Evolutionary conservation across 1,140 invertebrate genomes (phyloP).

Genomic region (Drosophila repleta): DNA sequence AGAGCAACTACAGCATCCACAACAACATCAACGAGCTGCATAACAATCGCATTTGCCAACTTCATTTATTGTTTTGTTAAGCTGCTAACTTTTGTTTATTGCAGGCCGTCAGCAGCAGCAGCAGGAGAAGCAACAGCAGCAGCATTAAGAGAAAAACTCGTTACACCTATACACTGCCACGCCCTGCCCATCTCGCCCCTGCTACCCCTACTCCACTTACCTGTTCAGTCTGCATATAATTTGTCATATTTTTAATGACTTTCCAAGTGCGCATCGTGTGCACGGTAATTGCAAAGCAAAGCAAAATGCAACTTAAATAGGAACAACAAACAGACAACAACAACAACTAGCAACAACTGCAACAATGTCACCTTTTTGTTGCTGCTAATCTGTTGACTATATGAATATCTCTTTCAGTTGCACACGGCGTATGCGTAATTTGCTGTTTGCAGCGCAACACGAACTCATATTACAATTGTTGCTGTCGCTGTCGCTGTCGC

Average conservation of each 20-base stretch:
- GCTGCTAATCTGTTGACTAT: conserved; percentile 63
- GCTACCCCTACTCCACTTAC: background rate
- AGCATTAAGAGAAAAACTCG: conserved; percentile 25
- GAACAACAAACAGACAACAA: background rate
- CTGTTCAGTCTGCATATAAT: conserved; percentile 55
- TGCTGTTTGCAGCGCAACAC: conserved; percentile 51
- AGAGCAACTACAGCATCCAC: background rate
- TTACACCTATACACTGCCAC: conserved; percentile 1
- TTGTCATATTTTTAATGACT: conserved; percentile 82
- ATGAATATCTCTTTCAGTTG: conserved; percentile 26
- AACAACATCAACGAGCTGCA: conserved; percentile 36
- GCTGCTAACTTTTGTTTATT: conserved; percentile 81
- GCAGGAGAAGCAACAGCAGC: conserved; percentile 34
- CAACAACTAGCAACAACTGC: conserved; percentile 4
- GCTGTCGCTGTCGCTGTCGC: background rate
- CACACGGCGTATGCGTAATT: conserved; percentile 69
- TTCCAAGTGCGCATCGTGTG: conserved; percentile 66
- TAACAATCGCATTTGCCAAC: conserved; percentile 79
- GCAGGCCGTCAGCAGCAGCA: conserved; percentile 53
- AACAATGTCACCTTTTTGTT: conserved; percentile 51
- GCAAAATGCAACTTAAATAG: conserved; percentile 17
- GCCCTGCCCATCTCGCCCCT: no score
- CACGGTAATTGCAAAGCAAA: conserved; percentile 63
- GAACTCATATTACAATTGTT: conserved; percentile 25
- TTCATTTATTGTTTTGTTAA: conserved; percentile 82